Conservation (phyloP, 2,888 invertebrate species). For the Limnephilus lunatus region DNA sequence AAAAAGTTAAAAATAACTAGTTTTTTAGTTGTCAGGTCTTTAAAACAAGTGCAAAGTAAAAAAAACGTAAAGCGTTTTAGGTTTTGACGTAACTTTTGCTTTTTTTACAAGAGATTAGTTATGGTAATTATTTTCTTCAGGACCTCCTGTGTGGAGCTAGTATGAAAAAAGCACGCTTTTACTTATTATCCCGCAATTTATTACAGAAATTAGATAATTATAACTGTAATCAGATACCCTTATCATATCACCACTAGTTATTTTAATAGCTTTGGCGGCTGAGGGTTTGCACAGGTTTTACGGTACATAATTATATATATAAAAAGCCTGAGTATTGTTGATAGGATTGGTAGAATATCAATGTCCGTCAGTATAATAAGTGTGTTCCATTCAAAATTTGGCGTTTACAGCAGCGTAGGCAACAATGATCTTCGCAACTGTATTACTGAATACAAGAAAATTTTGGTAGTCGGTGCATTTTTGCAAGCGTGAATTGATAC, state of each 20-base stretch:
- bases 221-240: not conserved
- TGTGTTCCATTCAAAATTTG: not conserved
- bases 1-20: no score
- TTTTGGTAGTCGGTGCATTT: no score
- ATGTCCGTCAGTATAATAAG: conserved; percentile 9
- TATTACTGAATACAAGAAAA: not conserved
- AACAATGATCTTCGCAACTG: not conserved
- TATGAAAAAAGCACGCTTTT: no score
- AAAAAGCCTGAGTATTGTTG: conserved; percentile 47
- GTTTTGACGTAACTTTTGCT: no score
- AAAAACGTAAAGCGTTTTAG: no score
- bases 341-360: conserved; percentile 8
- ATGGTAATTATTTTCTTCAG: no score
- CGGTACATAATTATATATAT: conserved; percentile 58
- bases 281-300: conserved; percentile 51
- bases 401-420: not conserved
- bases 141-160: no score
- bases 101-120: no score
- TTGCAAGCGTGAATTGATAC: no score
- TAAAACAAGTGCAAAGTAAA: no score
- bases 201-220: not conserved
- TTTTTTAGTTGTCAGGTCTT: no score
- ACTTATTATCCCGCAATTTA: not conserved
- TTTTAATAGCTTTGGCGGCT: not conserved
- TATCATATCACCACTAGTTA: not conserved